Evolutionary conservation across 2,113 vertebrate genomes (phyloP).

Genomic region (Amphilophus citrinellus): DNA sequence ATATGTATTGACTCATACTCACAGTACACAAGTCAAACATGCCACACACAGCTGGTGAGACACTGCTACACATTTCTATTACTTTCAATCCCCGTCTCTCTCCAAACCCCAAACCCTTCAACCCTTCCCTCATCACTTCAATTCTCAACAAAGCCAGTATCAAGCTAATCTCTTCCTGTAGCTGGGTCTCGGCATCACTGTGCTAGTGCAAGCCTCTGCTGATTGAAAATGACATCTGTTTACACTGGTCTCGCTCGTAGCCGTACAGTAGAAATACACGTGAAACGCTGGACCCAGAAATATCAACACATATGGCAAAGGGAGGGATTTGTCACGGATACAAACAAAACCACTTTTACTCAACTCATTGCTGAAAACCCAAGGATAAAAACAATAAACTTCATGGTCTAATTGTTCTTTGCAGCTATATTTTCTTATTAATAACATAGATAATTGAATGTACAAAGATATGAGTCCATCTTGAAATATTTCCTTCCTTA

Average conservation of each 20-base stretch:
- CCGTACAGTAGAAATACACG: constrained; percentile 38
- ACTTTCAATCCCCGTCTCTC: background rate
- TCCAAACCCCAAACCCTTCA: constrained; percentile 12
- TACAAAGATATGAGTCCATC: background rate
- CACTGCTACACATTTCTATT: constrained; percentile 1
- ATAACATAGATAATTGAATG: background rate
- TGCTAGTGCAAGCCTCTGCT: constrained; percentile 54
- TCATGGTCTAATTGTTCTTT: background rate
- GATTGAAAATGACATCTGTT: constrained; percentile 76
- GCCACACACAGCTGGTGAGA: constrained; percentile 22
- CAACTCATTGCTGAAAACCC: background rate
- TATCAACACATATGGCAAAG: constrained; percentile 12
- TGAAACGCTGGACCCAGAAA: constrained; percentile 1
- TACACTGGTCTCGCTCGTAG: constrained; percentile 61
- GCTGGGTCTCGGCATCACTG: constrained; percentile 57
- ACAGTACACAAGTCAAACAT: background rate
- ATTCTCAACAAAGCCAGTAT: constrained; percentile 43
- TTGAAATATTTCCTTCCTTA: background rate
- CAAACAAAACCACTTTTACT: background rate
- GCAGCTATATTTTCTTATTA: background rate
- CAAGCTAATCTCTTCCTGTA: constrained; percentile 76
- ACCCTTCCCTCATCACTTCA: constrained; percentile 27
- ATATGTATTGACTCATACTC: background rate
- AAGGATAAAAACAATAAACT: background rate
- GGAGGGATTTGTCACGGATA: background rate